Evolutionary conservation across 2,113 vertebrate genomes (phyloP).

Genomic region (Lasiurus cinereus): DNA sequence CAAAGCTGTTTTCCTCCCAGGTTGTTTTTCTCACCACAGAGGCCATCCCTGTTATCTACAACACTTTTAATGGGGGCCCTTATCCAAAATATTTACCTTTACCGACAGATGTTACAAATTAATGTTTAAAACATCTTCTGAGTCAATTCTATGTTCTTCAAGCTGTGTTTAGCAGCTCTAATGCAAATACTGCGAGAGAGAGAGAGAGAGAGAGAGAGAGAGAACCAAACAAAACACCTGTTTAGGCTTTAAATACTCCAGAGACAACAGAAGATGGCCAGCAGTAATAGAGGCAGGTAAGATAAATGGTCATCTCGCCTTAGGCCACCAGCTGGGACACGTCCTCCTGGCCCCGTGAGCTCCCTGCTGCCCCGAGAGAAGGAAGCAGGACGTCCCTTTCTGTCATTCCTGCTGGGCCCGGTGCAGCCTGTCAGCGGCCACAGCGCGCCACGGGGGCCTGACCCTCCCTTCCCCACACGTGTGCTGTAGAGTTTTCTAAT

Average conservation of each 20-base stretch:
- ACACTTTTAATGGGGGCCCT: not conserved
- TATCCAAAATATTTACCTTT: slow-evolving; percentile 42
- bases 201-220: not conserved
- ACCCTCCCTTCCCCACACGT: not conserved
- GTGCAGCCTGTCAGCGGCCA: too few species aligned
- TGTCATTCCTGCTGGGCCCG: not conserved
- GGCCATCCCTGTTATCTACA: not conserved
- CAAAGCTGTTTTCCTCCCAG: not conserved
- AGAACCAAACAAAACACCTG: not conserved
- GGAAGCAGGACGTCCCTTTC: not conserved
- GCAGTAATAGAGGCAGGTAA: slow-evolving; percentile 15
- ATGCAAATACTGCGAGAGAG: not conserved
- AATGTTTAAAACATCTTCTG: not conserved
- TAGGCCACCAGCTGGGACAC: not conserved
- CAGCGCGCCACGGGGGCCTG: not conserved
- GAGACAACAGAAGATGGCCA: not conserved
- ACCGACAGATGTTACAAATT: not conserved
- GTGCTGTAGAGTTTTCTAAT: slow-evolving; percentile 74
- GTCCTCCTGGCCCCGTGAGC: not conserved
- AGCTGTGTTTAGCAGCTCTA: slow-evolving; percentile 42
- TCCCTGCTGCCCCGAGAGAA: not conserved
- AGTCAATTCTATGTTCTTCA: slow-evolving; percentile 52
- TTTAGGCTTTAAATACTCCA: not conserved
- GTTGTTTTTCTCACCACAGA: not conserved
- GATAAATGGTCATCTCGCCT: not conserved